Evolutionary conservation across 2,797 vertebrate species (phyloP).

Genomic region (Pantherophis vulpinus): DNA sequence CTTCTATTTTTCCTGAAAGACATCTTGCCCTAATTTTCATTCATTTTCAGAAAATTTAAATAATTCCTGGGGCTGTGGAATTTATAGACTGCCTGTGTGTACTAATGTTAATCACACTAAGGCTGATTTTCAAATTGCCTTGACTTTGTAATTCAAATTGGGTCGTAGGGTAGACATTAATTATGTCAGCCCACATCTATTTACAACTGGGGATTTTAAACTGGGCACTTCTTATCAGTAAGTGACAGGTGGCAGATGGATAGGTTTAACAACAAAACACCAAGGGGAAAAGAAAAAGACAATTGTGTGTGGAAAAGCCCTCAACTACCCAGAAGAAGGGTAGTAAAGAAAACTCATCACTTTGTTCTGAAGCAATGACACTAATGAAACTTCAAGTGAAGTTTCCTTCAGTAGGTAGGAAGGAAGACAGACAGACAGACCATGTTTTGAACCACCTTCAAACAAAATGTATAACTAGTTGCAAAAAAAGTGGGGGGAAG

Average conservation of each 20-base stretch:
- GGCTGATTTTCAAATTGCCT: conserved; percentile 59
- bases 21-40: conserved; percentile 66
- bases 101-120: conserved; percentile 62
- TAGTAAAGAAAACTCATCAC: conserved; percentile 49
- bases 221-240: conserved; percentile 68
- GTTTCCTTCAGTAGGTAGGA: not conserved
- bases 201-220: conserved; percentile 66
- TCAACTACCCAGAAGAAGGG: conserved; percentile 43
- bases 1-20: conserved; percentile 51
- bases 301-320: conserved; percentile 32
- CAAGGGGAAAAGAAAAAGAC: not conserved
- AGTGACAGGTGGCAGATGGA: conserved; percentile 72
- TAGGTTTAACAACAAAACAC: conserved; percentile 66
- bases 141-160: conserved; percentile 71
- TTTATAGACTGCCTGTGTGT: conserved; percentile 45
- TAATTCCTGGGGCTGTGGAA: conserved; percentile 59
- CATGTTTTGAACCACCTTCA: conserved; percentile 23
- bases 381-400: conserved; percentile 22
- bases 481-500: not conserved
- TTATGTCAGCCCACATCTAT: conserved; percentile 72
- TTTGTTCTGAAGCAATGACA: conserved; percentile 23
- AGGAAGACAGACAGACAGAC: not conserved
- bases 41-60: conserved; percentile 63
- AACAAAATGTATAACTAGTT: conserved; percentile 1
- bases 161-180: conserved; percentile 66